Percentiles rank a stretch among this genome's conserved stretches.
phyloP scores from a whole-genome alignment of 2,797 vertebrate species.

The Peromyscus eremicus region DNA sequence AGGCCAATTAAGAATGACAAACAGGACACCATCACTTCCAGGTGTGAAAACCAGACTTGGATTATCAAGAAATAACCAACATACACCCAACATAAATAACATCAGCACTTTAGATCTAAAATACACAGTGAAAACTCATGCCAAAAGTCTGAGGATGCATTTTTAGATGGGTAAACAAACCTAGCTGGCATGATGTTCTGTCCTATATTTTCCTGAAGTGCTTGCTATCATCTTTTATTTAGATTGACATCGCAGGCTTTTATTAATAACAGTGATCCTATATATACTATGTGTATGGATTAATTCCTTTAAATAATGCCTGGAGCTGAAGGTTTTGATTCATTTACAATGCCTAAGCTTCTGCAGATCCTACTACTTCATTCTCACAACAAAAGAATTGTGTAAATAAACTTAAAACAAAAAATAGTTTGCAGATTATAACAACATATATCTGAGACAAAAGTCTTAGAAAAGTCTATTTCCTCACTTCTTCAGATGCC shows the following conservation, averaged over 20 bases:
- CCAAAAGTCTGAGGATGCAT: conserved; percentile 23
- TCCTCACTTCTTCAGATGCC: neutral
- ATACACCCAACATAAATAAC: neutral
- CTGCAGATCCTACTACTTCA: neutral
- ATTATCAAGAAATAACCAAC: conserved; percentile 14
- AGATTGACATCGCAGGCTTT: neutral
- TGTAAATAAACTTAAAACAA: neutral
- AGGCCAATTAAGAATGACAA: neutral
- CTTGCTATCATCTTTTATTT: neutral
- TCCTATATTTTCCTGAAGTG: neutral
- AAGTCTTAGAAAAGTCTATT: neutral
- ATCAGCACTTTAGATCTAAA: neutral
- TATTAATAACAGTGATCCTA: neutral
- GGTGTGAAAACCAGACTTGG: conserved; percentile 12
- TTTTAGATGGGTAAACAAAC: neutral
- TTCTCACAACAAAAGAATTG: neutral
- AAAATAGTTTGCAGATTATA: neutral
- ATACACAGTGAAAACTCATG: neutral
- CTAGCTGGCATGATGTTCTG: neutral
- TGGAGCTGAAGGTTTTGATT: neutral
- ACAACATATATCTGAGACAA: conserved; percentile 7
- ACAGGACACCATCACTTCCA: neutral
- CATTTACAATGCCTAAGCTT: neutral
- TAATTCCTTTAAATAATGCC: neutral
- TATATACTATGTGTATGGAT: neutral